Percentiles rank a stretch among this genome's conserved stretches.
phyloP scores from a whole-genome alignment of 2,797 vertebrate genomes.

The Chelon auratus region DNA sequence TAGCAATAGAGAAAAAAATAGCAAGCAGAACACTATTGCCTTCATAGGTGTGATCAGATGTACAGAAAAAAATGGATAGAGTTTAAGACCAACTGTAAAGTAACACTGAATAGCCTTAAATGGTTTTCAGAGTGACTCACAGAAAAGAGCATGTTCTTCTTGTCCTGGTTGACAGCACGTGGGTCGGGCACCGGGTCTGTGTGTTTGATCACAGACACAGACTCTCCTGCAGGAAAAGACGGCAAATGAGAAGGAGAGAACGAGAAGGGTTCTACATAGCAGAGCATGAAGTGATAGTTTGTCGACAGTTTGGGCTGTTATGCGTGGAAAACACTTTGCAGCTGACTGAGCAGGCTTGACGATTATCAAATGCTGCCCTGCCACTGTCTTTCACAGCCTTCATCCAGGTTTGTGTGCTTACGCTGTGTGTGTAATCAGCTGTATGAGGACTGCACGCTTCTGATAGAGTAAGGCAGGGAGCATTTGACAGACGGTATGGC shows the following conservation, averaged over 20 bases:
- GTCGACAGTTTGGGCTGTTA: slow-evolving; percentile 43
- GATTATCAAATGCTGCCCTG: slow-evolving; percentile 48
- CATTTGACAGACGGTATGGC: slow-evolving; percentile 57
- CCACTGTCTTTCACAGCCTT: slow-evolving; percentile 44
- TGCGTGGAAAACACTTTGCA: slow-evolving; percentile 40
- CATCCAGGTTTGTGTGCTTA: slow-evolving; percentile 37
- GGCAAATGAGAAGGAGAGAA: slow-evolving; percentile 7
- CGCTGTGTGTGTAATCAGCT: slow-evolving; percentile 51
- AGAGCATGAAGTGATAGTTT: slow-evolving; percentile 22
- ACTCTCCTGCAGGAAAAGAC: slow-evolving; percentile 88
- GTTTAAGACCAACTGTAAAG: slow-evolving; percentile 2
- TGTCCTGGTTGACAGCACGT: slow-evolving; percentile 98
- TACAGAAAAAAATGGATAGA: neutral
- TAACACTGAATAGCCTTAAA: slow-evolving; percentile 8
- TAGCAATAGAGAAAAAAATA: too few species aligned
- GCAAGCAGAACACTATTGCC: too few species aligned
- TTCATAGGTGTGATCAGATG: neutral
- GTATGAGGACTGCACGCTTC: slow-evolving; percentile 43
- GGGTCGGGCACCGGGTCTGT: slow-evolving; percentile 98
- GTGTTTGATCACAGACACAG: slow-evolving; percentile 98
- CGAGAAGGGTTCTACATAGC: slow-evolving; percentile 8
- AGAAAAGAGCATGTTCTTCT: slow-evolving; percentile 99
- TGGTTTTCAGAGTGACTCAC: slow-evolving; percentile 83
- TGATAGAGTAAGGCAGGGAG: slow-evolving; percentile 47
- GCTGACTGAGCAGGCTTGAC: slow-evolving; percentile 53